phyloP scores from a whole-genome alignment of 2,888 invertebrate species.

The Panorpa germanica region DNA sequence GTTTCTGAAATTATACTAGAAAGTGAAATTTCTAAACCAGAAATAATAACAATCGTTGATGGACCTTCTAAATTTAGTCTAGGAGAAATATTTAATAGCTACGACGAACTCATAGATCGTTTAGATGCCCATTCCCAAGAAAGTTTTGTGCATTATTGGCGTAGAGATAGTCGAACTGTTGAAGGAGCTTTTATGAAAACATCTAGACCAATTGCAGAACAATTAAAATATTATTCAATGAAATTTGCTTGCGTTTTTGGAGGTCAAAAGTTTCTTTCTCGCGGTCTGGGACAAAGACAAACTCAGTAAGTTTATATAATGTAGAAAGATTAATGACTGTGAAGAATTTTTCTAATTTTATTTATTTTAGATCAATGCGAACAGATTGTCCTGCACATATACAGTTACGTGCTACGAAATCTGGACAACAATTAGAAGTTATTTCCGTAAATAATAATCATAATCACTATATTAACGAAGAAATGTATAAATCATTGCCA shows the following conservation, averaged over 20 bases:
- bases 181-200: constrained; percentile 25
- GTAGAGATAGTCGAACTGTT: constrained; percentile 25
- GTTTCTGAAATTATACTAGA: no score
- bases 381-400: constrained; percentile 26
- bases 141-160: constrained; percentile 25
- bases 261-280: constrained; percentile 23
- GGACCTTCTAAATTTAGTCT: constrained; percentile 23
- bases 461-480: constrained; percentile 25
- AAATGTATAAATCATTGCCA: constrained; percentile 21
- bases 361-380: constrained; percentile 19
- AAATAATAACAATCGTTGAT: no score
- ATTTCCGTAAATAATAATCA: constrained; percentile 26
- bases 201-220: constrained; percentile 21
- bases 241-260: constrained; percentile 26
- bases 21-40: no score
- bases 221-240: constrained; percentile 24
- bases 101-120: constrained; percentile 21
- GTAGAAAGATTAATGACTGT: neutral
- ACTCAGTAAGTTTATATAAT: constrained; percentile 18
- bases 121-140: constrained; percentile 22
- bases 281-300: constrained; percentile 22
- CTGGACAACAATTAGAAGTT: constrained; percentile 24
- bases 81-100: constrained; percentile 24
- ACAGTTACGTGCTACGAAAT: constrained; percentile 24
- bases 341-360: constrained; percentile 5